Evolutionary conservation across 2,113 vertebrate species (phyloP), one percentile per base, ranked within the genome.

Genomic region (Tapirus terrestris): DNA sequence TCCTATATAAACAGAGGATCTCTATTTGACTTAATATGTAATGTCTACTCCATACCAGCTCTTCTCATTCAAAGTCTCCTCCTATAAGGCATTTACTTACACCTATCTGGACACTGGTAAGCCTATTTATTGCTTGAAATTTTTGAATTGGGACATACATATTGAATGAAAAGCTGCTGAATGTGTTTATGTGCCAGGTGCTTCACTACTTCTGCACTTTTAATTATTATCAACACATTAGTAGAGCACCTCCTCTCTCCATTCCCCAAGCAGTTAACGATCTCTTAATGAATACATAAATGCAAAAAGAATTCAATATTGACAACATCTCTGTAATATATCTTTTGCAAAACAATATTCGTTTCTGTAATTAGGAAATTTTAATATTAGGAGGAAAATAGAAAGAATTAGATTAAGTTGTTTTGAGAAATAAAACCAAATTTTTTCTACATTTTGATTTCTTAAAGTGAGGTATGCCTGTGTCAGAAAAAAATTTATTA

Each of bases 21-120:
- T 96, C 4, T 18, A 56, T 70, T 63, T 72, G 29, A 87, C 17
- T 60, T 75, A 39, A 21, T 87, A 58, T 2, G 4, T 61, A 75
- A n/a, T 94, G 20, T 63, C 65, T 80, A 80, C 36, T 92, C 8
- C 21, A 68, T 8, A 36, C 7, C 4, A 80, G 36, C 31, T 79
- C 68, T 83, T 94, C 33, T 76, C 33, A 82, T 36, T 85, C 53
- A 68, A 95, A 94, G 75, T 77, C n/a, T 83, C 58, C 67, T 91
- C 43, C 48, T 10, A 51, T 6, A 31, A 76, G 67, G 51, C 67
- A 86, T 61, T 80, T 72, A 65, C 75, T 88, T 43, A 58, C 48
- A 12, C 7, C 23, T 86, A 25, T 70, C 67, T 53, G n/a, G 48
- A 91, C 39, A 82, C 65, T 36, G 36, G 31, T 31, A 33, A 81